Conservation (phyloP, 1,140 invertebrate genomes). For the Dufourea novaeangliae region DNA sequence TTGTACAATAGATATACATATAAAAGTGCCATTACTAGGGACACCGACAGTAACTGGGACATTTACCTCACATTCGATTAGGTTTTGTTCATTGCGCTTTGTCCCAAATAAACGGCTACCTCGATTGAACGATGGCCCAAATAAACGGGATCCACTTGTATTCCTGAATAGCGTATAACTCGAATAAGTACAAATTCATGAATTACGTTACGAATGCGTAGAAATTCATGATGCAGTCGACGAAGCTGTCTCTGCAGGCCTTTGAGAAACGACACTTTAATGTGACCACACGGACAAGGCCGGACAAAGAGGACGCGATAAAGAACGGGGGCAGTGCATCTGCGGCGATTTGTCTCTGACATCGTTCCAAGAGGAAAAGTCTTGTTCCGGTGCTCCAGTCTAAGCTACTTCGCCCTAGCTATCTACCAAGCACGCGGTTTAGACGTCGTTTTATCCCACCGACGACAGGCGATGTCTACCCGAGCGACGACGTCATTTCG, state of each 20-base stretch:
- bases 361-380: conserved; percentile 51
- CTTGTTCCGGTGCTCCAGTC: conserved; percentile 50
- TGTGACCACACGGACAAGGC: background rate
- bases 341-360: conserved; percentile 57
- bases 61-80: no score
- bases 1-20: no score
- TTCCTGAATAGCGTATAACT: no score
- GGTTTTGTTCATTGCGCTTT: no score
- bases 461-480: conserved; percentile 18
- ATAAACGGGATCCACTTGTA: no score
- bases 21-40: no score
- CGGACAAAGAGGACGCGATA: conserved; percentile 23
- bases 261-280: conserved; percentile 35
- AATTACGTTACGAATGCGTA: no score
- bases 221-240: no score
- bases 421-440: conserved; percentile 20
- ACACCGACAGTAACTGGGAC: no score
- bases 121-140: no score
- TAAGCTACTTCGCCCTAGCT: conserved; percentile 45
- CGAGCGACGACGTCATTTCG: conserved; percentile 24
- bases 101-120: no score
- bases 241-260: background rate
- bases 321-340: conserved; percentile 36
- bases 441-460: conserved; percentile 40
- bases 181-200: no score